Evolutionary conservation across 2,113 vertebrate species (phyloP).

Genomic region (Geococcyx californianus): DNA sequence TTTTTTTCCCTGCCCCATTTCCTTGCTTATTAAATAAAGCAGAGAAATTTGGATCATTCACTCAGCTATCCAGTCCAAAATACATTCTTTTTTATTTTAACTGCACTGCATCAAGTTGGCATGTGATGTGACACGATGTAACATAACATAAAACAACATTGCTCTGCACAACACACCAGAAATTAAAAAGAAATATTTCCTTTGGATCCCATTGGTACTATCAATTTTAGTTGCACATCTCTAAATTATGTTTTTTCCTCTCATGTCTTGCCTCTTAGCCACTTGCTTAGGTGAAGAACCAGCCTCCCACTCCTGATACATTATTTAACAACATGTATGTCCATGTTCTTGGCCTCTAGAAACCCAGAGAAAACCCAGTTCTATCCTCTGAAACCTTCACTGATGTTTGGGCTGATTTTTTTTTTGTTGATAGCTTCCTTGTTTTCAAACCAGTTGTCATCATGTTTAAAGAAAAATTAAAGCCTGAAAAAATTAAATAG

Average conservation of each 20-base stretch:
- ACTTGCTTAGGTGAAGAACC: not conserved
- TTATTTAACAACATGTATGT: not conserved
- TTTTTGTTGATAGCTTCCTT: not conserved
- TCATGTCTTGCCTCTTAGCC: not conserved
- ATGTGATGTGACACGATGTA: slow-evolving; percentile 20
- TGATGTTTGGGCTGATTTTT: not conserved
- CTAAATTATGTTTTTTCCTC: slow-evolving; percentile 11
- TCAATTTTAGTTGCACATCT: slow-evolving; percentile 47
- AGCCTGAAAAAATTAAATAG: not conserved
- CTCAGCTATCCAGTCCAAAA: slow-evolving; percentile 40
- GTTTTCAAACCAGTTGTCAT: not conserved
- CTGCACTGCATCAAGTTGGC: slow-evolving; percentile 31
- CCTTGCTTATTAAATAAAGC: slow-evolving; percentile 50
- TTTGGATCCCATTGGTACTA: not conserved
- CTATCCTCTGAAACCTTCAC: not conserved
- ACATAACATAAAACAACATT: slow-evolving; percentile 25
- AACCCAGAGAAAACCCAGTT: not conserved
- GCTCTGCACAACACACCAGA: slow-evolving; percentile 31
- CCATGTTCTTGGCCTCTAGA: not conserved
- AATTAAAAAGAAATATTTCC: slow-evolving; percentile 56
- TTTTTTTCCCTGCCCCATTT: slow-evolving; percentile 29
- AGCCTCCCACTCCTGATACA: not conserved
- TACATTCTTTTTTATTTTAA: slow-evolving; percentile 29
- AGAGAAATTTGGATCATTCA: not conserved
- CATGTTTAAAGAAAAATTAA: slow-evolving; percentile 6